Evolutionary conservation across 2,797 vertebrate genomes (phyloP), one percentile per base, ranked within the genome.

Genomic region (Sebastes itinus): DNA sequence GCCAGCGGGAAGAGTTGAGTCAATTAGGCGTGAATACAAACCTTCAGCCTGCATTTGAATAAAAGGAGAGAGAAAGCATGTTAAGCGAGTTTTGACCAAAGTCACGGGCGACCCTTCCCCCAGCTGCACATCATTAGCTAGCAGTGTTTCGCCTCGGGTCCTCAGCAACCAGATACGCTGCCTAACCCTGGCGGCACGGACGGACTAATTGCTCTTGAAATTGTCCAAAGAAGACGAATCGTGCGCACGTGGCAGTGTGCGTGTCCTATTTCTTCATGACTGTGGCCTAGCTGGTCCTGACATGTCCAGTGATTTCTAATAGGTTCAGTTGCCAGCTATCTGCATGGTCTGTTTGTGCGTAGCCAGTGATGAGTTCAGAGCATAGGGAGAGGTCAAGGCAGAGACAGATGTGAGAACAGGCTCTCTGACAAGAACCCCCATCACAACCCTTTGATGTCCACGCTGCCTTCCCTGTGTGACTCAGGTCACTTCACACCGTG

Each of bases 161-260:
- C 76, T 20, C 67, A 62, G 73, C 63, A 73, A 67, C 42, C 30
- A 59, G 68, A 87, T 81, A 52, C 55, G 72, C 75, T 70, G 80
- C 80, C 86, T 86, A 74, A 93, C 89, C 84, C 85, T 33, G 74
- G 60, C 80, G 80, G 83, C 84, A 82, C 33, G 64, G 78, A 71
- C 42, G 16, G 58, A 87, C 92, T 94, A 95, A 95, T 94, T 95
- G 93, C 90, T 93, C 84, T 87, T 87, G 83, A 93, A 93, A 92
- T 85, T 82, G 69, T 77, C 88, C 63, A 71, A 42, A 83, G 87
- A 82, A 87, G 77, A 80, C 13, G n/a, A 66, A 76, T 38, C 23
- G 22, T 68, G 69, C 7, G 4, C 7, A 9, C 30, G 55, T 2
- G 61, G 20, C 6, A 46, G 63, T 0, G 55, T 33, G 56, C 1